A percentile compares a stretch with the other conserved stretches of the same genome.
phyloP scores from a whole-genome alignment of 2,888 invertebrate species.

The Hydrotaea diabolus region DNA sequence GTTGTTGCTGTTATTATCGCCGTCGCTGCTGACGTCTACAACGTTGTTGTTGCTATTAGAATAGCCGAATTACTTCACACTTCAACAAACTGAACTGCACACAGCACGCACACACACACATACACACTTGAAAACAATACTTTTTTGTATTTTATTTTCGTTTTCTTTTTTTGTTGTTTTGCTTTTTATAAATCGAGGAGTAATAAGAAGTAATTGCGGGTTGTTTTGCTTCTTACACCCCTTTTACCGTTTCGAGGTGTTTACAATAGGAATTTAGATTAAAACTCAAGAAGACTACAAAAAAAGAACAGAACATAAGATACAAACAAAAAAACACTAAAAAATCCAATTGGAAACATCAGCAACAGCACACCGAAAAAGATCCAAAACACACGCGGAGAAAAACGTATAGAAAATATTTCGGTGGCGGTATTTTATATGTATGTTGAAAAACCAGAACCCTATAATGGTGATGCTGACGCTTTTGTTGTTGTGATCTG shows the following conservation, averaged over 20 bases:
- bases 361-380: not conserved
- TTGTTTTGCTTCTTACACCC: slow-evolving; percentile 9
- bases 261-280: slow-evolving; percentile 34
- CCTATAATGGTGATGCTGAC: slow-evolving; percentile 3
- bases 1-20: not conserved
- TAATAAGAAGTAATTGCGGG: not conserved
- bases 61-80: slow-evolving; percentile 21
- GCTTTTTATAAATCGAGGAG: not conserved
- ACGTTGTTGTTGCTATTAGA: not conserved
- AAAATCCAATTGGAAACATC: not conserved
- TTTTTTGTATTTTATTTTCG: not conserved
- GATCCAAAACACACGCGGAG: too few species aligned
- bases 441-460: slow-evolving; percentile 6
- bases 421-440: not conserved
- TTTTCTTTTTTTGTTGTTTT: not conserved
- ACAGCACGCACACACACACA: not conserved
- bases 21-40: not conserved
- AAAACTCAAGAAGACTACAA: slow-evolving; percentile 40
- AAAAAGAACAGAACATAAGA: slow-evolving; percentile 15
- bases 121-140: not conserved
- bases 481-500: not conserved
- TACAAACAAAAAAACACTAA: not conserved
- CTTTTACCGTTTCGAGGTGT: too few species aligned
- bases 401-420: too few species aligned
- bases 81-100: not conserved